Conservation (phyloP, 2,888 invertebrate species). For the Yponomeuta plumbellus region DNA sequence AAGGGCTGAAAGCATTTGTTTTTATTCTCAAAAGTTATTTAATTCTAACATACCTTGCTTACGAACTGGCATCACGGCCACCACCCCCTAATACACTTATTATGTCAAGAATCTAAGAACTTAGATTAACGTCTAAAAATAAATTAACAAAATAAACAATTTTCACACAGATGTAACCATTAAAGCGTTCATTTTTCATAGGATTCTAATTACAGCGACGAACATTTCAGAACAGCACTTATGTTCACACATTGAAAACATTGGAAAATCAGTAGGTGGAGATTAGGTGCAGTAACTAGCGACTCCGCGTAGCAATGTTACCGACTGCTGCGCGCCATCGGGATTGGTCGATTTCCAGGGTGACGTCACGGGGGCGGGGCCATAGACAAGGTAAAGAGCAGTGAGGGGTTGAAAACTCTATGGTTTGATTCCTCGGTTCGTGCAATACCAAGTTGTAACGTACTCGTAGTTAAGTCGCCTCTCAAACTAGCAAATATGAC, state of each 20-base stretch:
- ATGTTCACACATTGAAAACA: slow-evolving; percentile 66
- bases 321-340: slow-evolving; percentile 67
- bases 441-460: no score
- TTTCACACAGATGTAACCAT: slow-evolving; percentile 46
- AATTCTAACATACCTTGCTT: slow-evolving; percentile 77
- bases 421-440: neutral
- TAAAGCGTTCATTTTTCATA: slow-evolving; percentile 52
- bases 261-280: slow-evolving; percentile 53
- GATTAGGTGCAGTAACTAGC: slow-evolving; percentile 53
- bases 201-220: slow-evolving; percentile 53
- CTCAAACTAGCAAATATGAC: no score
- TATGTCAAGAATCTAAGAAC: slow-evolving; percentile 59
- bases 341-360: slow-evolving; percentile 79
- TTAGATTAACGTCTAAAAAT: slow-evolving; percentile 31
- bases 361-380: slow-evolving; percentile 77
- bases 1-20: neutral
- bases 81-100: slow-evolving; percentile 61
- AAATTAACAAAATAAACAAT: slow-evolving; percentile 53
- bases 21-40: neutral
- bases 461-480: no score
- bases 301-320: slow-evolving; percentile 57
- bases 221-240: slow-evolving; percentile 54
- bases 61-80: slow-evolving; percentile 82
- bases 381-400: slow-evolving; percentile 60
- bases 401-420: slow-evolving; percentile 19